These are phyloP conservation scores for Caenorhabditis latens DNA, from an alignment of 1,140 invertebrate genomes.

Conservation along the genomic window DNA sequence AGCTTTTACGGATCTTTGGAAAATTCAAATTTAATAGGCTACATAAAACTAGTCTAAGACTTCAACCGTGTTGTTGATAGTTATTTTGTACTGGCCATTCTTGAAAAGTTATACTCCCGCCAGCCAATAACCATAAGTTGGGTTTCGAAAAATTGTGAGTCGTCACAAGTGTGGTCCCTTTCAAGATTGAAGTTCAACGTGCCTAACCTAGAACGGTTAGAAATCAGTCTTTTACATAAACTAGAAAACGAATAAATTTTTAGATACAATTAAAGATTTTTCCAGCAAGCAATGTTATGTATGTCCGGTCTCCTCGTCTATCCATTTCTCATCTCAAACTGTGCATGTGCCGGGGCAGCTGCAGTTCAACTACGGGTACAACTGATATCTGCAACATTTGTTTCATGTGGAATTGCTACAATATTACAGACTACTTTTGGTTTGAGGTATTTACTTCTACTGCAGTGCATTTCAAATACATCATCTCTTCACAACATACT, in stretches of 20 bases:
- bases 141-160: too few species aligned
- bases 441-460: conserved; percentile 58
- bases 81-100: too few species aligned
- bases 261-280: neutral
- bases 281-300: conserved; percentile 66
- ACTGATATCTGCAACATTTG: conserved; percentile 67
- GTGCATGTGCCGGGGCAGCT: conserved; percentile 60
- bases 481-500: too few species aligned
- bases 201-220: neutral
- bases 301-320: conserved; percentile 65
- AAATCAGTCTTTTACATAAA: neutral
- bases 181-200: too few species aligned
- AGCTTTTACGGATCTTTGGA: too few species aligned
- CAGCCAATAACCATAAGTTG: neutral
- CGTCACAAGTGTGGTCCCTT: too few species aligned
- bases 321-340: conserved; percentile 64
- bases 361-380: conserved; percentile 60
- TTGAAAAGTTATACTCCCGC: too few species aligned
- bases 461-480: neutral
- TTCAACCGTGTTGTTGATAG: too few species aligned
- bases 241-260: neutral
- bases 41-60: too few species aligned
- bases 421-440: conserved; percentile 58
- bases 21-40: too few species aligned
- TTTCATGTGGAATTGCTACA: conserved; percentile 64